Conservation (phyloP, 2,888 invertebrate species). For the Coremacera marginata region DNA sequence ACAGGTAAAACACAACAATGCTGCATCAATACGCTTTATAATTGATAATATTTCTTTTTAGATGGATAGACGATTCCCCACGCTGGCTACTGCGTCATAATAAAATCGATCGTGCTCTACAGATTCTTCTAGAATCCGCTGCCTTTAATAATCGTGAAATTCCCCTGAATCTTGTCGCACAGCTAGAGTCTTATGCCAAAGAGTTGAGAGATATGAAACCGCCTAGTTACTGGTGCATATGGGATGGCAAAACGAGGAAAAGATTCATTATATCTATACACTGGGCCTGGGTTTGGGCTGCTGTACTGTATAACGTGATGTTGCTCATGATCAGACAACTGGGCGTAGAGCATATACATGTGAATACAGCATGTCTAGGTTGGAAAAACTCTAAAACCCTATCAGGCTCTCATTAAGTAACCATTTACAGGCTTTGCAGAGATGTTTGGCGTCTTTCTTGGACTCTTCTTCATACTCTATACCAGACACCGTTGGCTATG, state of each 20-base stretch:
- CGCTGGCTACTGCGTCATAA: constrained; percentile 67
- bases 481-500: constrained; percentile 66
- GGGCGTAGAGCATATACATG: constrained; percentile 65
- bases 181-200: constrained; percentile 59
- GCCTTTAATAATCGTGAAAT: constrained; percentile 65
- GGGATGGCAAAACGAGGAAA: constrained; percentile 63
- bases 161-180: constrained; percentile 64
- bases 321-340: constrained; percentile 68
- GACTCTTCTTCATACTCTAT: constrained; percentile 65
- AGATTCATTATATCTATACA: constrained; percentile 60
- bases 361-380: constrained; percentile 68
- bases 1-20: constrained; percentile 50
- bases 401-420: no score
- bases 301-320: constrained; percentile 66
- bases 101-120: constrained; percentile 61
- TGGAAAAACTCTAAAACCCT: constrained; percentile 14
- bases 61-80: constrained; percentile 69
- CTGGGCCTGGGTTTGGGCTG: constrained; percentile 64
- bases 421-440: constrained; percentile 62
- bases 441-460: constrained; percentile 66
- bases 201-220: constrained; percentile 46
- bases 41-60: constrained; percentile 38
- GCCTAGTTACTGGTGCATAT: constrained; percentile 61
- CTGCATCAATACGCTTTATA: neutral
- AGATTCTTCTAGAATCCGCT: constrained; percentile 64